Conservation (phyloP, 1,140 invertebrate genomes). For the Schlechtendalia chinensis region DNA sequence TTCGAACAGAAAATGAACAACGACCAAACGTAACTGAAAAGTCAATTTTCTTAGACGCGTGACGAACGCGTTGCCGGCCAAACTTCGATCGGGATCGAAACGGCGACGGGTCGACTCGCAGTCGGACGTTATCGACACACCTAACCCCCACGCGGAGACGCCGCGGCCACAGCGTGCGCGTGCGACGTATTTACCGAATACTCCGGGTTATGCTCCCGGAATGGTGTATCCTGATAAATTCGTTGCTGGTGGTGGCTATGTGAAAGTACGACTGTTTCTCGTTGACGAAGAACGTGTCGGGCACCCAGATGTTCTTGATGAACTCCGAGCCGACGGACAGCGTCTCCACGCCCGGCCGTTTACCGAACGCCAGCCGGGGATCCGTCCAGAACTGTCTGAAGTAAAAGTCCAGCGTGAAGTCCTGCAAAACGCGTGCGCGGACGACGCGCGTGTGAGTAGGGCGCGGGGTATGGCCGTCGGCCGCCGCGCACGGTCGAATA, state of each 20-base stretch:
- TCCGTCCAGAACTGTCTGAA: constrained; percentile 98
- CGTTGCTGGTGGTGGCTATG: constrained; percentile 94
- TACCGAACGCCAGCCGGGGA: constrained; percentile 85
- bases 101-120: too few species aligned
- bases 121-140: too few species aligned
- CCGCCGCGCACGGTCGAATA: not conserved
- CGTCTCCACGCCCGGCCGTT: constrained; percentile 81
- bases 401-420: constrained; percentile 98
- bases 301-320: constrained; percentile 97
- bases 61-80: too few species aligned
- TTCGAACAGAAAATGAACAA: too few species aligned
- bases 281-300: constrained; percentile 97
- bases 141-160: too few species aligned
- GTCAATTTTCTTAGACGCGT: too few species aligned
- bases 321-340: constrained; percentile 90
- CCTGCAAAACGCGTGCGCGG: constrained; percentile 62
- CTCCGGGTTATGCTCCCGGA: constrained; percentile 91
- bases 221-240: constrained; percentile 93
- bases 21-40: too few species aligned
- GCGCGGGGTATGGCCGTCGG: too few species aligned
- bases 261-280: constrained; percentile 99
- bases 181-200: constrained; percentile 88
- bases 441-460: constrained; percentile 7
- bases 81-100: too few species aligned
- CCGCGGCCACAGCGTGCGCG: too few species aligned